phyloP scores from a whole-genome alignment of 2,797 vertebrate species.

The Anas flavirostris region DNA sequence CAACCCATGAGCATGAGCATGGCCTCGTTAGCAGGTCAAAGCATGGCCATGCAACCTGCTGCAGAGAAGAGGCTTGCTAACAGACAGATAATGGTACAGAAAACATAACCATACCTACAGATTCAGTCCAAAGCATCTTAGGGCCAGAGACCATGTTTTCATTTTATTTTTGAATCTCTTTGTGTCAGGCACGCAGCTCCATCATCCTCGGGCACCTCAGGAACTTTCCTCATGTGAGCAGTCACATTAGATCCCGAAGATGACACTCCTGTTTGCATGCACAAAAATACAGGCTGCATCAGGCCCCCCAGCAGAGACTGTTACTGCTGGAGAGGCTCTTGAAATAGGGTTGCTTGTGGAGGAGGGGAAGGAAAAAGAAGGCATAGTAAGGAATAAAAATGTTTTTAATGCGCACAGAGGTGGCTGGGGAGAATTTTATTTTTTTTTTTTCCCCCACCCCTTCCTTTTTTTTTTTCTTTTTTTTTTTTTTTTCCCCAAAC shows the following conservation, averaged over 20 bases:
- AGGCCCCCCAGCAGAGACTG: neutral
- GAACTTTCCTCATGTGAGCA: neutral
- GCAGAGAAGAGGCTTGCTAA: neutral
- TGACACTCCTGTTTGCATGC: neutral
- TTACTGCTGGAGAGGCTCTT: neutral
- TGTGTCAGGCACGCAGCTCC: neutral
- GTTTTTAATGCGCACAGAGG: neutral
- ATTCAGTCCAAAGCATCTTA: neutral
- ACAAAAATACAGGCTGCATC: neutral
- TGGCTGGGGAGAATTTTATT: neutral
- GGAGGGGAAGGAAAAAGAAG: neutral
- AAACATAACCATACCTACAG: fast-evolving
- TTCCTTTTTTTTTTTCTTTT: neutral
- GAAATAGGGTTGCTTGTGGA: neutral
- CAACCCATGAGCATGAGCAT: neutral
- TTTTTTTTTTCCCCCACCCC: neutral
- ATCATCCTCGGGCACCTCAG: neutral
- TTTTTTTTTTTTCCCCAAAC: neutral
- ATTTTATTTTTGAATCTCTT: neutral
- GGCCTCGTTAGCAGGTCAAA: neutral
- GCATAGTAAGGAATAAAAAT: neutral
- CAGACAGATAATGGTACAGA: neutral
- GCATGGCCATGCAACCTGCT: neutral
- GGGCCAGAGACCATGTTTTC: neutral
- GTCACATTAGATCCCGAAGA: neutral